Conservation (phyloP, 1,140 invertebrate species). For the Drosophila obscura region DNA sequence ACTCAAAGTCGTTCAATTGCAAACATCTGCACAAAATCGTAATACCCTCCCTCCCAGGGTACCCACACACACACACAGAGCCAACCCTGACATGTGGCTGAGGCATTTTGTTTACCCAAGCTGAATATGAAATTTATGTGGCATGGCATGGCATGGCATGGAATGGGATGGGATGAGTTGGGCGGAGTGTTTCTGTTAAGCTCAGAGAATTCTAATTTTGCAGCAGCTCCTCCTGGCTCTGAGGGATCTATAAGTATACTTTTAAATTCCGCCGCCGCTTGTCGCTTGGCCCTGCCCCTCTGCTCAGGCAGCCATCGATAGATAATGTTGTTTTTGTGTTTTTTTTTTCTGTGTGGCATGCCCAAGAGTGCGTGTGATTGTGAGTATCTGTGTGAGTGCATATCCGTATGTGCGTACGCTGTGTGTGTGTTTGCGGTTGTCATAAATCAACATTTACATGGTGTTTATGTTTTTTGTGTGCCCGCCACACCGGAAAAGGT, state of each 20-base stretch:
- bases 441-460: slow-evolving; percentile 76
- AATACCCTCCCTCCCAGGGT: background rate
- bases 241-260: slow-evolving; percentile 29
- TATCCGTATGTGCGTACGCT: background rate
- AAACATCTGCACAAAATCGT: no score
- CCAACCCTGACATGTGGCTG: slow-evolving; percentile 62
- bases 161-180: background rate
- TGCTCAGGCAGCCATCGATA: slow-evolving; percentile 63
- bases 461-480: slow-evolving; percentile 50
- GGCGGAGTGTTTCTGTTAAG: slow-evolving; percentile 11
- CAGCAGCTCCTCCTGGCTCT: slow-evolving; percentile 26
- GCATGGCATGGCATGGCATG: slow-evolving; percentile 7
- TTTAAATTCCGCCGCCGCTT: slow-evolving; percentile 13
- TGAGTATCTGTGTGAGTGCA: background rate
- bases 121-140: slow-evolving; percentile 67
- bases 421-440: slow-evolving; percentile 44
- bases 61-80: slow-evolving; percentile 20
- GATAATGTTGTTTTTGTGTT: slow-evolving; percentile 56
- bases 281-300: background rate
- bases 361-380: slow-evolving; percentile 52
- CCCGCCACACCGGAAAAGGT: slow-evolving; percentile 44
- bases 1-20: no score
- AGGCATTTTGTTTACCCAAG: slow-evolving; percentile 69
- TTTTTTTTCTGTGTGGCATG: slow-evolving; percentile 39
- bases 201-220: slow-evolving; percentile 46